Conservation (phyloP, 2,113 vertebrate species). For the Onychostruthus taczanowskii region DNA sequence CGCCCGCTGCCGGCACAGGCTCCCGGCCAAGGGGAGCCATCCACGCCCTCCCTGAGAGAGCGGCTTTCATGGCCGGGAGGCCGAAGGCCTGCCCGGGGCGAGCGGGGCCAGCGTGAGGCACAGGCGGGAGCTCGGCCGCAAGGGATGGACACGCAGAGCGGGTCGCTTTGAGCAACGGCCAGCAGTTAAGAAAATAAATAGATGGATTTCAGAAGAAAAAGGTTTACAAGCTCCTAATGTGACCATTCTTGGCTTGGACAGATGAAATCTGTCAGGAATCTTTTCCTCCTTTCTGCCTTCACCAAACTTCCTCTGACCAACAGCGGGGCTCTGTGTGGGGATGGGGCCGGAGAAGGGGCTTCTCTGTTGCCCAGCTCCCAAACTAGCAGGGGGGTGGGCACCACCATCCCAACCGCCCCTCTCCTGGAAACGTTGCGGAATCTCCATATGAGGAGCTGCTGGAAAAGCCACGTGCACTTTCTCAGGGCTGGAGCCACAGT, state of each 20-base stretch:
- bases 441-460: not conserved
- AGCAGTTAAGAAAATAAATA: conserved; percentile 21
- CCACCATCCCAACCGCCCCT: fast-evolving
- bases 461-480: not conserved
- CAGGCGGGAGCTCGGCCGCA: not conserved
- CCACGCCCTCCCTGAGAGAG: conserved; percentile 23
- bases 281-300: conserved; percentile 19
- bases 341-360: not conserved
- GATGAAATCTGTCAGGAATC: not conserved
- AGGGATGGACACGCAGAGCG: fast-evolving
- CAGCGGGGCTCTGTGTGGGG: not conserved
- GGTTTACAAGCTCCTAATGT: not conserved
- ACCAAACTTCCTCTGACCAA: not conserved
- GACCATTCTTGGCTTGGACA: not conserved
- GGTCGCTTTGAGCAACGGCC: not conserved
- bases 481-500: fast-evolving
- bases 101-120: not conserved
- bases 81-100: not conserved
- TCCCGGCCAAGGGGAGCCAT: conserved; percentile 23
- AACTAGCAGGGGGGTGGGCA: not conserved
- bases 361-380: not conserved
- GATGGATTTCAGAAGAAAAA: not conserved
- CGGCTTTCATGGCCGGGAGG: not conserved
- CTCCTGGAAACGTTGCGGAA: not conserved
- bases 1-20: conserved; percentile 28